A percentile compares a stretch with the other conserved stretches of the same genome.
Conservation (phyloP, 2,797 vertebrate genomes). For the Euthynnus affinis region DNA sequence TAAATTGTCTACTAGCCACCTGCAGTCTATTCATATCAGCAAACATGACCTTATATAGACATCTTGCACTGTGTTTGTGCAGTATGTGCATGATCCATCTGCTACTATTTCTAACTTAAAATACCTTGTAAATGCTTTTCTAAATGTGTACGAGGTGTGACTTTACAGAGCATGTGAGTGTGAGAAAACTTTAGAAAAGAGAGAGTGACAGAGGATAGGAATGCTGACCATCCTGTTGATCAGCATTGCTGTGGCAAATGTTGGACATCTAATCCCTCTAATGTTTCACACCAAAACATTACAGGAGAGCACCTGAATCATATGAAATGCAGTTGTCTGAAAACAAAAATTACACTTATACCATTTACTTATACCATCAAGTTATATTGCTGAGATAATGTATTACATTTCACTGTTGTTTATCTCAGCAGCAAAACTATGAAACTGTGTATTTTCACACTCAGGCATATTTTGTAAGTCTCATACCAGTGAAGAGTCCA, state of each 20-base stretch:
- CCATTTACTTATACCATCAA: background rate
- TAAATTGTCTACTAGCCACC: background rate
- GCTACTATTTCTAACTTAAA: background rate
- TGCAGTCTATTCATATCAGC: background rate
- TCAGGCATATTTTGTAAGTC: too few species aligned
- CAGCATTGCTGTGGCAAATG: slow-evolving; percentile 53
- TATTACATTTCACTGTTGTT: background rate
- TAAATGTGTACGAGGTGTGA: slow-evolving; percentile 36
- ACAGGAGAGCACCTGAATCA: background rate
- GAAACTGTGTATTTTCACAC: background rate
- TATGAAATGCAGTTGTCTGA: background rate
- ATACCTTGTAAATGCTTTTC: background rate
- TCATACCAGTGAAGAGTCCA: background rate
- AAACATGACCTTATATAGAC: slow-evolving; percentile 56
- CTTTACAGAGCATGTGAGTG: slow-evolving; percentile 11
- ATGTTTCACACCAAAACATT: slow-evolving; percentile 53
- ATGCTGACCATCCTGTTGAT: slow-evolving; percentile 62
- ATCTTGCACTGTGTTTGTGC: background rate
- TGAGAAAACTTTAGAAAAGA: slow-evolving; percentile 55
- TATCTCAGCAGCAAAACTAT: background rate
- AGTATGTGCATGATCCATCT: background rate
- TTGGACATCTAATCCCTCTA: slow-evolving; percentile 27
- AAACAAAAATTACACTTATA: background rate
- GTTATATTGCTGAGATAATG: background rate
- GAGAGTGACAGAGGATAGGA: slow-evolving; percentile 31